Conservation (phyloP, 2,888 invertebrate genomes). For the Labia minor region DNA sequence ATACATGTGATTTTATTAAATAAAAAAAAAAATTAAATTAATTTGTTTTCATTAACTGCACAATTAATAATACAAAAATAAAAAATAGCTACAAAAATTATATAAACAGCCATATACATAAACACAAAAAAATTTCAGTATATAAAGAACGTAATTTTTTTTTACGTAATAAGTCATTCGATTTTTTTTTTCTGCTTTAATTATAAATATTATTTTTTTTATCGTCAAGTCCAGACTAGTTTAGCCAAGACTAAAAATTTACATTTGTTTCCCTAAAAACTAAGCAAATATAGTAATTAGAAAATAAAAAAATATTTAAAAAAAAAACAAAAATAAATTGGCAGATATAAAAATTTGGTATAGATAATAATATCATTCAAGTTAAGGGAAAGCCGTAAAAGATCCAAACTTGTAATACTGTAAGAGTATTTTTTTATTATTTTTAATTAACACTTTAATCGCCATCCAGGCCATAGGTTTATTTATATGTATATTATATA, state of each 20-base stretch:
- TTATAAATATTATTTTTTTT: slow-evolving; percentile 3
- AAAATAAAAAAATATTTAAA: slow-evolving; percentile 14
- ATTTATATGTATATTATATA: not conserved
- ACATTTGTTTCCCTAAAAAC: not conserved
- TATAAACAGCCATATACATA: not conserved
- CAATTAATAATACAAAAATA: slow-evolving; percentile 17
- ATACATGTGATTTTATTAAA: not conserved
- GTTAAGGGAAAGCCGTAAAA: not conserved
- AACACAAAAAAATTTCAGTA: not conserved
- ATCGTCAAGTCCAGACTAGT: not conserved
- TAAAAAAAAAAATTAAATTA: not conserved
- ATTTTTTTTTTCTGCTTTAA: not conserved
- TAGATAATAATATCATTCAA: not conserved
- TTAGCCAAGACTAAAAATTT: not conserved
- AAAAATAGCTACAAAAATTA: slow-evolving; percentile 17
- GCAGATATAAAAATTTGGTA: not conserved
- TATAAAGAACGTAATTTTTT: not conserved
- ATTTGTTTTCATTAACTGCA: slow-evolving; percentile 14
- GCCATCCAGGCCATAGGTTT: not conserved
- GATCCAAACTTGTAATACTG: not conserved
- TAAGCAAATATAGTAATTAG: not conserved
- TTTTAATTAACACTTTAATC: slow-evolving; percentile 8
- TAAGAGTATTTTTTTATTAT: not conserved
- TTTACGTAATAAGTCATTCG: not conserved
- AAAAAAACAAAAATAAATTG: not conserved